A percentile compares a stretch with the other conserved stretches of the same genome.
Conservation (phyloP, 1,140 invertebrate genomes). For the Drosophila baimaii region DNA sequence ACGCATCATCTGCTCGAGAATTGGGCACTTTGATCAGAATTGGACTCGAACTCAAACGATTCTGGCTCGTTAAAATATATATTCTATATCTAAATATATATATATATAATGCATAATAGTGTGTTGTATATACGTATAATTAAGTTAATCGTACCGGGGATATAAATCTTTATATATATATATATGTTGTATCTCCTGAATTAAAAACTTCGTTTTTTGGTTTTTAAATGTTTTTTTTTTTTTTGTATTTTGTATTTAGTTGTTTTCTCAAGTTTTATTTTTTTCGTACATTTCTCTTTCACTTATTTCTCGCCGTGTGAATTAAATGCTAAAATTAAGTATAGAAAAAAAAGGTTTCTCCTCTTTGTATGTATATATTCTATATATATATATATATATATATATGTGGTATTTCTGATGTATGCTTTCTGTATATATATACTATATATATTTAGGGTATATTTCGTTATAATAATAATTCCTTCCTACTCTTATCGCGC, state of each 20-base stretch:
- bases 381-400: constrained; percentile 3
- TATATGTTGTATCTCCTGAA: constrained; percentile 17
- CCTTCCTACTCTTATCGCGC: constrained; percentile 8
- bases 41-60: constrained; percentile 19
- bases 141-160: constrained; percentile 9
- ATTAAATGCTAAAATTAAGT: constrained; percentile 63
- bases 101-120: constrained; percentile 4
- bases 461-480: constrained; percentile 19
- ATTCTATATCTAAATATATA: constrained; percentile 14
- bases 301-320: constrained; percentile 9
- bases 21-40: constrained; percentile 21
- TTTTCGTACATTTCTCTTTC: constrained; percentile 33
- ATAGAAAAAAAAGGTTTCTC: constrained; percentile 51
- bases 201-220: constrained; percentile 46
- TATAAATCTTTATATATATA: constrained; percentile 32
- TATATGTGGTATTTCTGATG: constrained; percentile 28
- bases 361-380: constrained; percentile 16
- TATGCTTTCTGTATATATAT: constrained; percentile 24
- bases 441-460: constrained; percentile 16
- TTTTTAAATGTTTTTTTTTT: constrained; percentile 27
- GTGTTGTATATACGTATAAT: constrained; percentile 17
- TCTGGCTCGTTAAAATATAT: constrained; percentile 31
- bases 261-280: constrained; percentile 42
- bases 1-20: constrained; percentile 24
- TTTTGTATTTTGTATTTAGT: constrained; percentile 24